Evolutionary conservation across 23 tunicate genomes (phyloP), one percentile per base, ranked within the genome.

Genomic region (Styela plicata): DNA sequence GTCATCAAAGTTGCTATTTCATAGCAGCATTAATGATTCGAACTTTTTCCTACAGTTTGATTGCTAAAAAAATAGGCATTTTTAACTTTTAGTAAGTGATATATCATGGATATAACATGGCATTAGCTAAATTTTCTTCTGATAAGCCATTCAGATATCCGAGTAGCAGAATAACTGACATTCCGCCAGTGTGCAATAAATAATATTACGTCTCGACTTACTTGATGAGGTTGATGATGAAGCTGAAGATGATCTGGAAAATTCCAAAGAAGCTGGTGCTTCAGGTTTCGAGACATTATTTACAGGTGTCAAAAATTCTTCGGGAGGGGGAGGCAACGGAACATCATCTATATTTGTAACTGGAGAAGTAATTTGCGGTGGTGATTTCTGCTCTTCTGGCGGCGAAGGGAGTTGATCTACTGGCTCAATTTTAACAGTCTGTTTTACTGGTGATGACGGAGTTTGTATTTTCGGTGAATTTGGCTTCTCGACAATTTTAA

Each of bases 271-370:
- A 73, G 78, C 16, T 22, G 30, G 52, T 24, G 44, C 18, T 34
- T 10, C 78, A 35, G 26, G 18, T 19, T 24, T 33, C 52, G 36
- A 24, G n/a, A n/a, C n/a, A n/a, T n/a, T n/a, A 23, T 69, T 1
- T 24, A 19, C 74, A n/a, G 81, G 66, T 36, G 81, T 33, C 81
- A 76, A 53, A 76, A 76, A 76, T 52, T 76, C 81, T 1, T 76
- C 81, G 7, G 81, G 81, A 13, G 81, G 81, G 10, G 81, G 81
- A 25, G 81, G 81, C 13, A 76, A 65, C 31, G 81, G 81, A 27
- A 44, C 1, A 25, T 53, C 81, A 1, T 52, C 66, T 26, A 76
- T 1, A n/a, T 44, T 23, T 21, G 27, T 22, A 20, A 33, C 31
- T 10, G 27, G 27, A 24, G 22, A 26, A 24, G 21, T 35, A 18